Evolutionary conservation across 2,113 vertebrate genomes (phyloP).

Genomic region (Eublepharis macularius): DNA sequence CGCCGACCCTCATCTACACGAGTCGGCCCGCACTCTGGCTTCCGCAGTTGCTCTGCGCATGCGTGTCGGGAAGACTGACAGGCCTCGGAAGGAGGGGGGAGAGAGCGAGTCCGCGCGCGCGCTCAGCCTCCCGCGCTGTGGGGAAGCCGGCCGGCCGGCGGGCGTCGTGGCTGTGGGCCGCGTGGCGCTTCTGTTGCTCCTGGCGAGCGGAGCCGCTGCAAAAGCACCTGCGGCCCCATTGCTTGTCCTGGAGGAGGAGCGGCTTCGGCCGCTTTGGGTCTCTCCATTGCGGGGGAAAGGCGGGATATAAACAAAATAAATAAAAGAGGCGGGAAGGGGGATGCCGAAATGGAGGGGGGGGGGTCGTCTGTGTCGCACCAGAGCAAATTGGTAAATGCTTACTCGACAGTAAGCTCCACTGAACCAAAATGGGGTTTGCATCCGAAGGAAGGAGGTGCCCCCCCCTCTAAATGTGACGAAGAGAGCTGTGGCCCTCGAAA

Average conservation of each 20-base stretch:
- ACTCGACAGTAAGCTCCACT: neutral
- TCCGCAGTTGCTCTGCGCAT: slow-evolving; percentile 37
- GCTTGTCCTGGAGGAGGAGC: too few relatives aligned
- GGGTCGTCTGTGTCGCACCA: too few relatives aligned
- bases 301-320: too few relatives aligned
- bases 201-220: too few relatives aligned
- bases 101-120: fast-evolving
- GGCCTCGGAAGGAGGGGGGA: slow-evolving; percentile 12
- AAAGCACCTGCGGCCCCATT: neutral
- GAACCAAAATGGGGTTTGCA: neutral
- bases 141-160: fast-evolving
- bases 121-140: neutral
- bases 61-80: slow-evolving; percentile 1
- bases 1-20: slow-evolving; percentile 3
- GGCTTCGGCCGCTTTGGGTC: too few relatives aligned
- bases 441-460: too few relatives aligned
- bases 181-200: neutral
- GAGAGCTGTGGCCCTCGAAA: too few relatives aligned
- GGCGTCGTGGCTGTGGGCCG: too few relatives aligned
- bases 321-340: neutral
- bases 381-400: neutral
- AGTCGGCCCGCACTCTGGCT: slow-evolving; percentile 46
- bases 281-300: too few relatives aligned
- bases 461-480: too few relatives aligned
- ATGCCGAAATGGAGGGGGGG: neutral